phyloP scores from a whole-genome alignment of 2,113 vertebrate genomes.

The Hymenochirus boettgeri region DNA sequence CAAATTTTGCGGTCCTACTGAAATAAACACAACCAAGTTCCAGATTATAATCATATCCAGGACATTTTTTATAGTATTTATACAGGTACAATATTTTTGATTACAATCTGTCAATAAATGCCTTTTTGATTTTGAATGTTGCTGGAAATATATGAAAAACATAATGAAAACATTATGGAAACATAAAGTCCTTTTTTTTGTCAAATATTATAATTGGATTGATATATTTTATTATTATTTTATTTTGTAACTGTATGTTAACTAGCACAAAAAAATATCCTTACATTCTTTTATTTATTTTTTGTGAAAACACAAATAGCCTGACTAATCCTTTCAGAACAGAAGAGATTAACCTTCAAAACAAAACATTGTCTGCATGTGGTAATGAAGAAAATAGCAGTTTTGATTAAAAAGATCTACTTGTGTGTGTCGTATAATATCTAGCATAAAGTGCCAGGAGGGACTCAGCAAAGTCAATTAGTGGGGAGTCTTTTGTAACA shows the following conservation, averaged over 20 bases:
- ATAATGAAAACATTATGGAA: too few relatives aligned
- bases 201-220: neutral
- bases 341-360: neutral
- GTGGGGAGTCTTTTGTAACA: slow-evolving; percentile 8
- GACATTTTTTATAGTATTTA: slow-evolving; percentile 9
- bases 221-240: neutral
- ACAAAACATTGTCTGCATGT: neutral
- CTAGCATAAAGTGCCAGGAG: slow-evolving; percentile 9
- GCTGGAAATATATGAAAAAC: neutral
- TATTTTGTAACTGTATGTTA: neutral
- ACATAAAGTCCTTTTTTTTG: neutral
- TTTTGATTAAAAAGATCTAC: neutral
- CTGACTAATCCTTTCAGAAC: neutral
- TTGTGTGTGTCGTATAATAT: neutral
- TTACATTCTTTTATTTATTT: neutral
- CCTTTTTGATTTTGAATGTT: slow-evolving; percentile 5
- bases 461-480: slow-evolving; percentile 18
- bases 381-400: neutral
- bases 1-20: slow-evolving; percentile 4
- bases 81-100: slow-evolving; percentile 9
- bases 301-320: neutral
- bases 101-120: neutral
- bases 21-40: neutral
- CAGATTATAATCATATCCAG: slow-evolving; percentile 14
- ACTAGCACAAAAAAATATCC: neutral